Evolutionary conservation across 2,888 invertebrate species (phyloP), one percentile per base, ranked within the genome.

Genomic region (Lottia gigantea): DNA sequence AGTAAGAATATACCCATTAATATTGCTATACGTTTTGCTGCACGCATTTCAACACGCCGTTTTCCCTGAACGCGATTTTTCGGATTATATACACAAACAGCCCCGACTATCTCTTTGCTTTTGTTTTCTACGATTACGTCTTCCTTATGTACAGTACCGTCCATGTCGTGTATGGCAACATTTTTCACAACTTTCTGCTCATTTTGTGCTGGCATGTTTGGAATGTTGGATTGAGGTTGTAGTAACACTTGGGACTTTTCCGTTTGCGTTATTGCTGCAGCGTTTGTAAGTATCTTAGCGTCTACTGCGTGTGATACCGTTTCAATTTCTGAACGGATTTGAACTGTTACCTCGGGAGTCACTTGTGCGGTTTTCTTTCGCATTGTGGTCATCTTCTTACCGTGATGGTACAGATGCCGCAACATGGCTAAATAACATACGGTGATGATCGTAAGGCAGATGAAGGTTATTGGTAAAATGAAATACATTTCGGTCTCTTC

Each of bases 61-160:
- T 78, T 75, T 0, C 85, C 85, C n/a, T 76, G 76, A 45, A 79
- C 75, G 64, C 71, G 78, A 71, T 82, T 84, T 26, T 78, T 72
- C 8, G 72, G 74, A 68, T 79, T 82, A 80, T 83, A 79, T 0
- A 83, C 78, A 71, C 85, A 85, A 31, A 85, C 82, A 6, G 78
- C 78, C 0, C 85, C 85, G 1, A 78, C 78, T 14, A 82, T 76
- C 2, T 75, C 66, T 0, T 69, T 55, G 0, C 65, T 40, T 19
- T 14, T 25, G 1, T 68, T 65, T 26, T 68, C 67, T 7, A 45
- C 23, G 19, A 25, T 46, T 2, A 72, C 49, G 4, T 47, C 8
- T 26, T 75, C 66, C 61, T 74, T 71, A 25, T 78, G 76, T 1
- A 78, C 79, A 14, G 77, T 75, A 0, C 84, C 84, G 70, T 83